A percentile compares a stretch with the other conserved stretches of the same genome.
Conservation (phyloP, 2,113 vertebrate genomes). For the Chiloscyllium plagiosum region DNA sequence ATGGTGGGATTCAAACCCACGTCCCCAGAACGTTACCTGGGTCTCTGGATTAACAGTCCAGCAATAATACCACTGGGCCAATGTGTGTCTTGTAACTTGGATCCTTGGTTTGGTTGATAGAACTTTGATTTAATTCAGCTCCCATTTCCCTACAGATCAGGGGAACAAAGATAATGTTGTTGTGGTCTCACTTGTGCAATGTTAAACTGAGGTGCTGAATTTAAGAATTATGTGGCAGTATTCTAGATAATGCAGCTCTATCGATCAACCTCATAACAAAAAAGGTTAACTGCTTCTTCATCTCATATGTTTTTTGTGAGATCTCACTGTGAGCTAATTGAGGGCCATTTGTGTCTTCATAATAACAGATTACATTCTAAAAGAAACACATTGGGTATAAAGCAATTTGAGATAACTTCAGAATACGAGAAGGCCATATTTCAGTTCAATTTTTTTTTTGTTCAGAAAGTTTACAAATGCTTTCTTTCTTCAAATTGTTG, state of each 20-base stretch:
- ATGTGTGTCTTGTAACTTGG: background rate
- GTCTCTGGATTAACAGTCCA: too few species aligned
- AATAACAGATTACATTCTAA: background rate
- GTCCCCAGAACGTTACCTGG: too few species aligned
- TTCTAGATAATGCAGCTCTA: background rate
- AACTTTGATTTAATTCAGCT: background rate
- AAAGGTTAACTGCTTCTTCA: background rate
- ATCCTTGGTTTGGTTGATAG: background rate
- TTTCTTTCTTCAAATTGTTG: background rate
- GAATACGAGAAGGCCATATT: background rate
- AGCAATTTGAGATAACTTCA: background rate
- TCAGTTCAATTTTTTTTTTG: background rate
- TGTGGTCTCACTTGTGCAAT: background rate
- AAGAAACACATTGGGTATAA: background rate
- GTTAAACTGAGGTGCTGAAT: background rate
- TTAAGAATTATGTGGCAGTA: background rate
- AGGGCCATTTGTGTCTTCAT: background rate
- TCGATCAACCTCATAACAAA: background rate
- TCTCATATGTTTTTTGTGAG: background rate
- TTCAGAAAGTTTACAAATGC: too few species aligned
- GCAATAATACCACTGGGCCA: too few species aligned
- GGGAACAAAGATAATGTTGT: background rate
- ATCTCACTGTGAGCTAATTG: background rate
- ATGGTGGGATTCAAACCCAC: too few species aligned
- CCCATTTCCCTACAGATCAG: background rate